Conservation (phyloP, 2,113 vertebrate species). For the Microcebus griseorufus region DNA sequence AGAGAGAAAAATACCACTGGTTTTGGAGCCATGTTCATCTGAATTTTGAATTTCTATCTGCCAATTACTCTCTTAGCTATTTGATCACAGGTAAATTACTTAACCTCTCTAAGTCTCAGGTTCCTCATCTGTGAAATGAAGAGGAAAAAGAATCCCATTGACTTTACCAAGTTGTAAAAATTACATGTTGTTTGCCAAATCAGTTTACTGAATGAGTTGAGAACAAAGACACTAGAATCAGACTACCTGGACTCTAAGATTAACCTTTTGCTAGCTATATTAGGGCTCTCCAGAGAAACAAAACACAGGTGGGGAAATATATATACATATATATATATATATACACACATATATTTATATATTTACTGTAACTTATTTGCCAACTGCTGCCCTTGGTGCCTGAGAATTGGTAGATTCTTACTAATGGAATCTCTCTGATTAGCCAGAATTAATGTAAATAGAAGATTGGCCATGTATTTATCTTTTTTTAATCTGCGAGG, state of each 20-base stretch:
- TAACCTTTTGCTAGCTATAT: neutral
- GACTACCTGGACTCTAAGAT: neutral
- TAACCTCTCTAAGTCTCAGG: neutral
- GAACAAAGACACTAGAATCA: neutral
- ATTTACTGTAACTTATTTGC: constrained; percentile 95
- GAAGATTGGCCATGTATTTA: constrained; percentile 92
- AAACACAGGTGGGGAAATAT: neutral
- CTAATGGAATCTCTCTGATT: constrained; percentile 95
- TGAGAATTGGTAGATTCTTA: constrained; percentile 97
- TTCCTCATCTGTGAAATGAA: neutral
- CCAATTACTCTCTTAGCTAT: neutral
- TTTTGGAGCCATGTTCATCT: neutral
- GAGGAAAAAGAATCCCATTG: neutral
- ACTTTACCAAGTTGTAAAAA: neutral
- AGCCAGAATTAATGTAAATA: constrained; percentile 96
- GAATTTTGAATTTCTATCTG: neutral
- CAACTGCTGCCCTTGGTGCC: constrained; percentile 97
- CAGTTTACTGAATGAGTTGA: neutral
- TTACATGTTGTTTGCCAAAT: neutral
- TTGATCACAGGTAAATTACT: neutral
- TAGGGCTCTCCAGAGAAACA: neutral
- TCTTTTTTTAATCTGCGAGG: constrained; percentile 94
- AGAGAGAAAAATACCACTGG: neutral
- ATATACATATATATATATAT: too few relatives aligned
- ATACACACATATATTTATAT: too few relatives aligned